These are phyloP conservation scores for Penaeus chinensis DNA, from an alignment of 1,140 invertebrate genomes.

Conservation along the genomic window DNA sequence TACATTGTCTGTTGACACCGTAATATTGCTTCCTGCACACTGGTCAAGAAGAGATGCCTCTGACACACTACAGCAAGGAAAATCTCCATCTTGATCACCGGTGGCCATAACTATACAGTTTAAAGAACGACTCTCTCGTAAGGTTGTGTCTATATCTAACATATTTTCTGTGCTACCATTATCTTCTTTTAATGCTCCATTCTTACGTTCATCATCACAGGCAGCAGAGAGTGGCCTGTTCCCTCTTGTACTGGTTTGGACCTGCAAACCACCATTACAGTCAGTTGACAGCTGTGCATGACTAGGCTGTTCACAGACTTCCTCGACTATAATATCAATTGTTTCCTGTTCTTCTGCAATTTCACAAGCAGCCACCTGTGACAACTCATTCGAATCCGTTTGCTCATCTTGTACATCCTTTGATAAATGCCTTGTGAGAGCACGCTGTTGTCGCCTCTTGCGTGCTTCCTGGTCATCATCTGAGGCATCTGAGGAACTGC, in stretches of 20 bases:
- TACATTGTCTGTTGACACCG: conserved; percentile 62
- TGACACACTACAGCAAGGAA: conserved; percentile 37
- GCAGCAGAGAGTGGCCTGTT: conserved; percentile 54
- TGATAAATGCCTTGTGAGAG: conserved; percentile 74
- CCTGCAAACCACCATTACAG: conserved; percentile 11
- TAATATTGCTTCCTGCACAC: conserved; percentile 37
- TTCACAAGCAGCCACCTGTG: background rate
- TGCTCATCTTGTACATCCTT: conserved; percentile 81
- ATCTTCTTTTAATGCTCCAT: conserved; percentile 29
- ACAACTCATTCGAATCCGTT: conserved; percentile 73
- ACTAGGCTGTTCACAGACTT: conserved; percentile 18
- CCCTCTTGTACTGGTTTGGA: background rate
- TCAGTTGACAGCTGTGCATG: background rate
- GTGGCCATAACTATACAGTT: conserved; percentile 85
- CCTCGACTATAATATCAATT: background rate
- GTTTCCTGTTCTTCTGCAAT: background rate
- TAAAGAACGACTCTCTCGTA: conserved; percentile 83
- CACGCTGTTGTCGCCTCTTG: conserved; percentile 82
- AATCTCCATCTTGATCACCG: conserved; percentile 67
- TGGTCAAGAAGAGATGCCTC: conserved; percentile 50
- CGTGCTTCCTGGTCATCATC: conserved; percentile 81
- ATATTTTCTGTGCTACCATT: conserved; percentile 62
- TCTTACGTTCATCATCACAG: conserved; percentile 56
- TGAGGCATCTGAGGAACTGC: conserved; percentile 89
- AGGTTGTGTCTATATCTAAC: conserved; percentile 74